phyloP scores from a whole-genome alignment of 2,888 invertebrate species.

The Amphipyra berbera region DNA sequence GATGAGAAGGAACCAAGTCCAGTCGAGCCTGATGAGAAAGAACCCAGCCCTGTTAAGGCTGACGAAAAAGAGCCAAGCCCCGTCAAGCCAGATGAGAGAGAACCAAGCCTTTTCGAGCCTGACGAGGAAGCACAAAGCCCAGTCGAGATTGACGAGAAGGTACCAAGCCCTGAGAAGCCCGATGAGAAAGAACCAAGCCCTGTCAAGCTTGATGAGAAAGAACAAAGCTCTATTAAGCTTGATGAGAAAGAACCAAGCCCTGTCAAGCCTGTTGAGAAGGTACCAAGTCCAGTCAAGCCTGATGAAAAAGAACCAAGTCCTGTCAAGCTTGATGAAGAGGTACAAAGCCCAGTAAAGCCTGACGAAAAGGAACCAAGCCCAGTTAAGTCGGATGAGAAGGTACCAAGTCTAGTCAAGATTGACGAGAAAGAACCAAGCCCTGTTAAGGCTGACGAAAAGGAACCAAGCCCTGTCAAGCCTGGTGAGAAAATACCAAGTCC shows the following conservation, averaged over 20 bases:
- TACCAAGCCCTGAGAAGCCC: not conserved
- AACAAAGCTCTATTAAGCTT: too few species aligned
- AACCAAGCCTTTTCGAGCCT: too few species aligned
- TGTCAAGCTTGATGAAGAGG: not conserved
- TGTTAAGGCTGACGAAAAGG: conserved; percentile 6
- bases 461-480: not conserved
- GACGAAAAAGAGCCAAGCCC: not conserved
- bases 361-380: not conserved
- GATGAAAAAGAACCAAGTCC: conserved; percentile 1
- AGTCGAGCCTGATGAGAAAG: not conserved
- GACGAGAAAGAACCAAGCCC: conserved; percentile 21
- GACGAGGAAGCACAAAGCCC: conserved; percentile 6
- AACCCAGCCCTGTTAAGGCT: not conserved
- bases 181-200: conserved; percentile 12
- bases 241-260: not conserved
- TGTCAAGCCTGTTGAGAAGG: too few species aligned
- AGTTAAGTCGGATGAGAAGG: not conserved
- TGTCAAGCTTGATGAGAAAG: conserved; percentile 11
- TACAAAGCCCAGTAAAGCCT: not conserved
- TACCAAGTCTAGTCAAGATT: not conserved
- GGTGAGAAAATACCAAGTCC: not conserved
- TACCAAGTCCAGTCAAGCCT: not conserved
- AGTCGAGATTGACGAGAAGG: not conserved
- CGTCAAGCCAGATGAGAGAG: not conserved
- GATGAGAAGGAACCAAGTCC: conserved; percentile 29